Evolutionary conservation across 2,113 vertebrate species (phyloP).

Genomic region (Arizona elegans): DNA sequence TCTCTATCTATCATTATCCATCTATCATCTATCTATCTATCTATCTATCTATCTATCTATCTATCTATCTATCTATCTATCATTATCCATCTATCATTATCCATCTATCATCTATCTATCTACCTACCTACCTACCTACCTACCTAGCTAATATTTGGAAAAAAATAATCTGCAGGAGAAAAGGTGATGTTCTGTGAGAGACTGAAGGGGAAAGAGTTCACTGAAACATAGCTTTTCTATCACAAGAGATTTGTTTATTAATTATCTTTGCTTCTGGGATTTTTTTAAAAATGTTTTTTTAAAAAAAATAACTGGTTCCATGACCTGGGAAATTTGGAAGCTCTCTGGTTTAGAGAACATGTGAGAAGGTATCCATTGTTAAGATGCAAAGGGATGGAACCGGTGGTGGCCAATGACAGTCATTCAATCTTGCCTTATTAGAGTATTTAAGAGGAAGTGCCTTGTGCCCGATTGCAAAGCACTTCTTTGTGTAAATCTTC

Average conservation of each 20-base stretch:
- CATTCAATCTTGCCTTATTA: conserved; percentile 60
- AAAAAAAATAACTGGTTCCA: background rate
- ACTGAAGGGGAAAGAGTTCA: background rate
- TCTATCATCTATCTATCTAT: too few relatives aligned
- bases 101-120: too few relatives aligned
- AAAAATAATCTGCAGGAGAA: background rate
- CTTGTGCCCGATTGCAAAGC: conserved; percentile 67
- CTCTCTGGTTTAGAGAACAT: background rate
- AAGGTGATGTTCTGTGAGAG: background rate
- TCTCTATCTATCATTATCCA: too few relatives aligned
- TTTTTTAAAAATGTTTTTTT: background rate
- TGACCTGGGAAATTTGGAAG: background rate
- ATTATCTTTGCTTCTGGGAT: background rate
- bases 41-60: too few relatives aligned
- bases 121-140: too few relatives aligned
- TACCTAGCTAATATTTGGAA: too few relatives aligned
- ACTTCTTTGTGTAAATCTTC: conserved; percentile 62
- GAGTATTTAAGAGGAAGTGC: conserved; percentile 39
- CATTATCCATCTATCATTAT: too few relatives aligned
- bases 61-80: too few relatives aligned
- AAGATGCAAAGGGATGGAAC: conserved; percentile 66
- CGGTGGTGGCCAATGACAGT: too few relatives aligned
- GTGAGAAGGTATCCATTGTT: background rate
- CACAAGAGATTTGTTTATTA: background rate
- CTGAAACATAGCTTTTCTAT: background rate